Percentiles rank a stretch among this genome's conserved stretches.
These are phyloP conservation scores for Geophilus truncorum DNA, from an alignment of 2,888 invertebrate species.

Conservation along the genomic window DNA sequence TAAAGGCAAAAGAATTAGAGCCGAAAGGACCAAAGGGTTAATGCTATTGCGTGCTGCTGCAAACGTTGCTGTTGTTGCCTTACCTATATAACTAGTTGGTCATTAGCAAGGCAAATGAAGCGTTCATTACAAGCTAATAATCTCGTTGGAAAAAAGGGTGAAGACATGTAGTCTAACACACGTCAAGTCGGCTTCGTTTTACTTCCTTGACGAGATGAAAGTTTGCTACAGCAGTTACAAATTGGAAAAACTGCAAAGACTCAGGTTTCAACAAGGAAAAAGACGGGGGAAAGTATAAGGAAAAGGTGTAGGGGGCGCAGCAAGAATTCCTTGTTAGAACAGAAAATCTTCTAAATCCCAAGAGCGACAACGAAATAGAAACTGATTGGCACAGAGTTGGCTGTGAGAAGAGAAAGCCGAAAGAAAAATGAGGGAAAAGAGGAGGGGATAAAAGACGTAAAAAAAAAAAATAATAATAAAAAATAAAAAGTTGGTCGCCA, in stretches of 20 bases:
- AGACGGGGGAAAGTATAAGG: background rate
- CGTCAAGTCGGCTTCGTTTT: background rate
- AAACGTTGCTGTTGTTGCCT: background rate
- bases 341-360: slow-evolving; percentile 16
- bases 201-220: slow-evolving; percentile 20
- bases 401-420: background rate
- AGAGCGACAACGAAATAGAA: slow-evolving; percentile 20
- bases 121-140: slow-evolving; percentile 20
- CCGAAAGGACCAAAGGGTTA: slow-evolving; percentile 12
- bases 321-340: slow-evolving; percentile 14
- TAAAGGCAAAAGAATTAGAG: slow-evolving; percentile 6
- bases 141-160: slow-evolving; percentile 8
- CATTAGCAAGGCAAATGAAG: slow-evolving; percentile 20
- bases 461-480: background rate
- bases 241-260: slow-evolving; percentile 1
- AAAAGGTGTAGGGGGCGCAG: background rate
- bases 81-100: slow-evolving; percentile 14
- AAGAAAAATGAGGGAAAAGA: background rate
- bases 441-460: background rate
- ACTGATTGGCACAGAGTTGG: background rate
- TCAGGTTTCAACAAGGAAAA: background rate
- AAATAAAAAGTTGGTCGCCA: background rate
- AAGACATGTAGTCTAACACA: background rate
- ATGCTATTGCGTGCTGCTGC: slow-evolving; percentile 4
- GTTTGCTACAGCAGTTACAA: slow-evolving; percentile 7